Base-by-base conservation (phyloP, 2,797 vertebrate genomes). In the Botia almorhae region DNA sequence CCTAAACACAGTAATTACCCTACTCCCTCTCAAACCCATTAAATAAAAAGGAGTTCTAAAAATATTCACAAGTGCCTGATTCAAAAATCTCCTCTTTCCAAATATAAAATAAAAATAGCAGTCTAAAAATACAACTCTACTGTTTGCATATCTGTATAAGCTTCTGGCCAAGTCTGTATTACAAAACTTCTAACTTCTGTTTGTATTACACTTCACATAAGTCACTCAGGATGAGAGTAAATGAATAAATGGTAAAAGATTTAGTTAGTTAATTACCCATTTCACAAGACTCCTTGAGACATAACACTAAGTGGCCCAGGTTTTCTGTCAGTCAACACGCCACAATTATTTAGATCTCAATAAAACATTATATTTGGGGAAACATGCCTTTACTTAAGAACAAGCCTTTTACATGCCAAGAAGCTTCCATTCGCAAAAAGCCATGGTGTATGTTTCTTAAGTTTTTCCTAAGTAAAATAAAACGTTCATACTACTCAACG, bases 1-100 rank as follows among this genome's bases (percentile, higher is more conserved):
- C 74, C 33, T 33, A 58, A 69, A 78, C 46, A 77, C 56, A 13
- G 53, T 53, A 53, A 81, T 78, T 19, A 55, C 56, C 67, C 61
- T 73, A 74, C 56, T 75, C 48, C 56, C 19, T 43, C 39, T 43
- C 39, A 7, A 43, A 46, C 8, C 43, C 43, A 46, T 39, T 11
- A 75, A 71, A 82, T 75, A 17, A 69, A n/a, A 80, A 50, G 23
- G 43, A 46, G 74, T 29, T 80, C 64, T 71, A 12, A 74, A 68
- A 26, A 56, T 58, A 64, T 76, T 69, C 26, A 21, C 46, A 74
- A 78, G 33, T 60, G 21, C 8, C 43, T 11, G 69, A 46, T 14
- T 21, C 2, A 11, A 46, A 46, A 46, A 74, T 61, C 67, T 69
- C 5, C 19, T 36, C n/a, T 67, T 61, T 51, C 26, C 23, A 29